Percentiles rank a stretch among this genome's conserved stretches.
Evolutionary conservation across 2,113 vertebrate genomes (phyloP).

Genomic region (Tupaia chinensis): DNA sequence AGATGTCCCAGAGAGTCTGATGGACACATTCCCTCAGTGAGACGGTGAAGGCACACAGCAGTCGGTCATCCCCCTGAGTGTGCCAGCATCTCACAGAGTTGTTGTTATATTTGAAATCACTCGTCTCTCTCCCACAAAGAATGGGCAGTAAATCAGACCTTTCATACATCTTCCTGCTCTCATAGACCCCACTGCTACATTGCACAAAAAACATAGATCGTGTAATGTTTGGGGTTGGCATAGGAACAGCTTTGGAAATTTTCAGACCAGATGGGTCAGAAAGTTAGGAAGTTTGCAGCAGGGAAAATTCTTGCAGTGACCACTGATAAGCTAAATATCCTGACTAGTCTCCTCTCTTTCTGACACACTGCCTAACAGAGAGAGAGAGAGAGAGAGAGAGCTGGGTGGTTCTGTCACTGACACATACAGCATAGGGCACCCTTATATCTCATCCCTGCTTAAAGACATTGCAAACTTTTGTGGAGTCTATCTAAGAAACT

Average conservation of each 20-base stretch:
- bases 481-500: neutral
- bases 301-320: neutral
- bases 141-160: constrained; percentile 41
- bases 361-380: neutral
- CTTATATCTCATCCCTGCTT: neutral
- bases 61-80: neutral
- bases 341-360: neutral
- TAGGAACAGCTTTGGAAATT: constrained; percentile 56
- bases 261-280: constrained; percentile 36
- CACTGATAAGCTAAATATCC: constrained; percentile 22
- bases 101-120: neutral
- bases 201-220: neutral
- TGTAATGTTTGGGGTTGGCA: constrained; percentile 46
- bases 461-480: neutral
- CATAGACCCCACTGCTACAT: neutral
- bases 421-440: neutral
- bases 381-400: neutral
- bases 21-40: neutral
- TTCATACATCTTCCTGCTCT: constrained; percentile 16
- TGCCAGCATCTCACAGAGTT: neutral
- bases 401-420: neutral
- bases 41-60: neutral
- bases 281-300: constrained; percentile 28
- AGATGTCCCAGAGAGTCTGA: neutral
- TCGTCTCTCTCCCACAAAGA: neutral